phyloP scores from a whole-genome alignment of 2,113 vertebrate species.

The Onychostruthus taczanowskii region DNA sequence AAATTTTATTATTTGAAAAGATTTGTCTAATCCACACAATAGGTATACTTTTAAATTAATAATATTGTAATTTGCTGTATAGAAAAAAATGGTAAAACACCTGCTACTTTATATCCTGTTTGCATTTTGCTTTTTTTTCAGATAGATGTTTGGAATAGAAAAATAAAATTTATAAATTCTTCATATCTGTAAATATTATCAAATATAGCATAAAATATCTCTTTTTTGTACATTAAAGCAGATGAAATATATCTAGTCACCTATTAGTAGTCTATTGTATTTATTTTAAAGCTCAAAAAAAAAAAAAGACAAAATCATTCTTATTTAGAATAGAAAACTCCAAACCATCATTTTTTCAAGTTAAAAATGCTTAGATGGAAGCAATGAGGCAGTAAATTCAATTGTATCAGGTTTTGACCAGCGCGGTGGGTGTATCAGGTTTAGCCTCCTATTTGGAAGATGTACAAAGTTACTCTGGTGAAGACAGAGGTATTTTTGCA shows the following conservation, averaged over 20 bases:
- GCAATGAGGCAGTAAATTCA: neutral
- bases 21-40: neutral
- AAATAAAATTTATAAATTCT: neutral
- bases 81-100: neutral
- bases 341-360: neutral
- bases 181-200: neutral
- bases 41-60: neutral
- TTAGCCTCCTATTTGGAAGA: neutral
- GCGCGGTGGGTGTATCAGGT: neutral
- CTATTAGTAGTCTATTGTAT: neutral
- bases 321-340: neutral
- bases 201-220: neutral
- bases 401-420: neutral
- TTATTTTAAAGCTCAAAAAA: neutral
- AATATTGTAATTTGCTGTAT: neutral
- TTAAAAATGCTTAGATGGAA: neutral
- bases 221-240: neutral
- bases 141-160: accelerated
- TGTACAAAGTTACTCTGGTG: neutral
- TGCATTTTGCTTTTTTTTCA: neutral
- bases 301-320: neutral
- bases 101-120: neutral
- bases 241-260: neutral
- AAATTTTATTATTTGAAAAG: neutral
- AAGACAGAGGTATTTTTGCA: neutral